Percentiles rank a stretch among this genome's conserved stretches.
These are phyloP conservation scores for Acrobasis repandana DNA, from an alignment of 2,888 invertebrate species.

Conservation along the genomic window DNA sequence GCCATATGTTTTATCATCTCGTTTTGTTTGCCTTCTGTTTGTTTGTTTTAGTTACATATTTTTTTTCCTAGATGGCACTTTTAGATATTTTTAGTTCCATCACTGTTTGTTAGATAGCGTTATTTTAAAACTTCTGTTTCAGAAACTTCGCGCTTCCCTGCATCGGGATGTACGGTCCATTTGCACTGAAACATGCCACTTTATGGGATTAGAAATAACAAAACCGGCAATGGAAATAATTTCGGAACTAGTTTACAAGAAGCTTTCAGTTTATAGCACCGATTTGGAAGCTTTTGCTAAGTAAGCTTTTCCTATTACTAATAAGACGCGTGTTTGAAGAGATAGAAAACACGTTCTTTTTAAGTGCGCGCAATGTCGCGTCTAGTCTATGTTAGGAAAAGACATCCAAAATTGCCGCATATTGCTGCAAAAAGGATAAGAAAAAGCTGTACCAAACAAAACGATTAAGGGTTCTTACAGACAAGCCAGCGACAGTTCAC, in stretches of 20 bases:
- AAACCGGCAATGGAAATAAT: slow-evolving; percentile 82
- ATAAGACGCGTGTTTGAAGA: too few relatives aligned
- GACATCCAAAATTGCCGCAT: too few relatives aligned
- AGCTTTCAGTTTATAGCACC: slow-evolving; percentile 75
- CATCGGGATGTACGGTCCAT: slow-evolving; percentile 81
- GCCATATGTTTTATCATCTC: not conserved
- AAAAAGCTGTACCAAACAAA: too few relatives aligned
- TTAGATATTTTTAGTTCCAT: not conserved
- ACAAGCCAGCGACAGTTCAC: too few relatives aligned
- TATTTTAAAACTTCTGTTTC: slow-evolving; percentile 40
- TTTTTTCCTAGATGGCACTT: not conserved
- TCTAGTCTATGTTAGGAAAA: too few relatives aligned
- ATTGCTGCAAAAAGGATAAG: too few relatives aligned
- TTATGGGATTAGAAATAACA: slow-evolving; percentile 76
- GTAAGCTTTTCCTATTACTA: slow-evolving; percentile 54
- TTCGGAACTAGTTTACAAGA: slow-evolving; percentile 83
- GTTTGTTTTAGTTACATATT: too few relatives aligned
- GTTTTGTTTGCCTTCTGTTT: too few relatives aligned
- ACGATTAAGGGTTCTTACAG: too few relatives aligned
- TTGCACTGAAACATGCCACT: slow-evolving; percentile 79
- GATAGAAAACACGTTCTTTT: too few relatives aligned
- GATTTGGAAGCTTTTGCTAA: slow-evolving; percentile 87
- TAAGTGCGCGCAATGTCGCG: too few relatives aligned
- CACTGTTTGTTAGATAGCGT: slow-evolving; percentile 40
- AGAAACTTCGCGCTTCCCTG: slow-evolving; percentile 83